Conservation (phyloP, 2,888 invertebrate species). For the Stictocephala bisonia region DNA sequence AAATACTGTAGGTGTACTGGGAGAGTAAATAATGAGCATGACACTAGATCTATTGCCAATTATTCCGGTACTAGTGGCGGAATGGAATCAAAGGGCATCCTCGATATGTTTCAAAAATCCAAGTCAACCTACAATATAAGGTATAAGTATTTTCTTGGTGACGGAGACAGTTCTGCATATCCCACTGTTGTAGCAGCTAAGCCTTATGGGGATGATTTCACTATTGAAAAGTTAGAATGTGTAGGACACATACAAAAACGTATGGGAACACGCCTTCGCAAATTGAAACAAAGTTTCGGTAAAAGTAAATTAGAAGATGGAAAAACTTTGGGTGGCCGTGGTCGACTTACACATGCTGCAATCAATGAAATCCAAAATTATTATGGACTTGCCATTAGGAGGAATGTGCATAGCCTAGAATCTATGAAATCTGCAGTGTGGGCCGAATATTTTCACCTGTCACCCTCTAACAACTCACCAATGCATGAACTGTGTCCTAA, state of each 20-base stretch:
- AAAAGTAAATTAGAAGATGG: constrained; percentile 9
- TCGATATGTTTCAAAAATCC: neutral
- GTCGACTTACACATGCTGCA: constrained; percentile 1
- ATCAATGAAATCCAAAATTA: constrained; percentile 16
- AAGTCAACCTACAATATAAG: neutral
- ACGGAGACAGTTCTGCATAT: constrained; percentile 12
- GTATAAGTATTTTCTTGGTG: constrained; percentile 21
- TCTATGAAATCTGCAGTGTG: constrained; percentile 25
- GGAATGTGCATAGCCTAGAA: too few species aligned
- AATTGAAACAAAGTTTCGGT: neutral
- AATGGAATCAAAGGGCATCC: neutral
- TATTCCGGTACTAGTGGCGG: neutral
- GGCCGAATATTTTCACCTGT: constrained; percentile 9
- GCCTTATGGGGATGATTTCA: neutral
- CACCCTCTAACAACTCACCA: neutral
- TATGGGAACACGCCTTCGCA: constrained; percentile 20
- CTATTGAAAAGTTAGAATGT: constrained; percentile 19
- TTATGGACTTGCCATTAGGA: constrained; percentile 9
- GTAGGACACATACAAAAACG: constrained; percentile 1
- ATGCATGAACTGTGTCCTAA: neutral
- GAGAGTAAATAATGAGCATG: neutral
- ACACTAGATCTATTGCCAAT: neutral
- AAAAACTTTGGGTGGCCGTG: constrained; percentile 12
- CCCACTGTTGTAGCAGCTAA: constrained; percentile 2
- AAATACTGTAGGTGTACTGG: too few species aligned